Percentiles rank a stretch among this genome's conserved stretches.
Evolutionary conservation across 2,888 invertebrate species (phyloP).

Genomic region (Stratiomys singularior): DNA sequence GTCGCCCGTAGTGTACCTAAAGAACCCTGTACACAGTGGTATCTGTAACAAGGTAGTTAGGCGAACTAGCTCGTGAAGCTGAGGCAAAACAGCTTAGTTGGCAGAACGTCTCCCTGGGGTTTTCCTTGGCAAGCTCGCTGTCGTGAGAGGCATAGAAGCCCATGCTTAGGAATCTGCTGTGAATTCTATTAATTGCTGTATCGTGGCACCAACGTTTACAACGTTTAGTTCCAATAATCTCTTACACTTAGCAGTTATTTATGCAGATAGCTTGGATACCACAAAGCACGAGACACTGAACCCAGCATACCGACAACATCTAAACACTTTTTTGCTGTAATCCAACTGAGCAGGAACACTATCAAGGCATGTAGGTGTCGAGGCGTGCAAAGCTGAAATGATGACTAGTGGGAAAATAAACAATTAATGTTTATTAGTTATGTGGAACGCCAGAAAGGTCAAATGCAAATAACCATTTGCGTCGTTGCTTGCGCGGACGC

Average conservation of each 20-base stretch:
- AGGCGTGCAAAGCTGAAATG: background rate
- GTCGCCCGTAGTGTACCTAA: background rate
- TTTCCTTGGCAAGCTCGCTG: background rate
- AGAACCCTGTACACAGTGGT: background rate
- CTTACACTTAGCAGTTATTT: background rate
- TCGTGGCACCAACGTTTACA: background rate
- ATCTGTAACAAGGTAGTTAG: background rate
- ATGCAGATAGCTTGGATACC: background rate
- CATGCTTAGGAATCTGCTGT: background rate
- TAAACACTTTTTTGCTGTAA: background rate
- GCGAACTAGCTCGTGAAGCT: too few species aligned
- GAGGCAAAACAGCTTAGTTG: background rate
- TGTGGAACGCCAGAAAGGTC: slow-evolving; percentile 2
- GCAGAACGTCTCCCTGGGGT: background rate
- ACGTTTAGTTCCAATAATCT: background rate
- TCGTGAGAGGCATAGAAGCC: background rate
- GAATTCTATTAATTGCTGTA: background rate
- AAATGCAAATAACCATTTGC: slow-evolving; percentile 14
- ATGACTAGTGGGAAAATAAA: slow-evolving; percentile 4
- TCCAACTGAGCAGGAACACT: background rate
- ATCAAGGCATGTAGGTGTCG: background rate
- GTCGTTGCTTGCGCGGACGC: background rate
- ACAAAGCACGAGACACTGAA: background rate
- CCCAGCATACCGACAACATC: background rate
- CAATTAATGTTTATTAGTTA: background rate